Percentiles rank a stretch among this genome's conserved stretches.
These are phyloP conservation scores for Euphonia xanthogaster DNA, from an alignment of 2,797 vertebrate genomes.

Conservation along the genomic window DNA sequence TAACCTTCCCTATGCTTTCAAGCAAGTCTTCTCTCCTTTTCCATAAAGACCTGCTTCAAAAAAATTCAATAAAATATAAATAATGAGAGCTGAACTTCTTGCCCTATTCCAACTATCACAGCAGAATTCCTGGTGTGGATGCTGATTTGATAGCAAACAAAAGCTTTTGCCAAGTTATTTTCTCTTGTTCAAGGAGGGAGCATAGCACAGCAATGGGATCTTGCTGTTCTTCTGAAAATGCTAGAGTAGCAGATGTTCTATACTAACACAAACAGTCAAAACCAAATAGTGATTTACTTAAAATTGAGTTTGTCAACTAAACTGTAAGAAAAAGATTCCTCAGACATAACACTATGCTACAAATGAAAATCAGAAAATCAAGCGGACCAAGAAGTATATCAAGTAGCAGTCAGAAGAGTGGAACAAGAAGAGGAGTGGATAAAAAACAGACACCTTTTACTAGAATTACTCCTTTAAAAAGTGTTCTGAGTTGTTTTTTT, in stretches of 20 bases:
- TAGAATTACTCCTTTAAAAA: neutral
- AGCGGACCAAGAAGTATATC: neutral
- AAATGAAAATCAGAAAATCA: neutral
- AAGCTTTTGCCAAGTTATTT: neutral
- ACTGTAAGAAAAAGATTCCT: neutral
- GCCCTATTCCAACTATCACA: neutral
- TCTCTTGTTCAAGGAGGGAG: neutral
- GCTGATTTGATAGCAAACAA: neutral
- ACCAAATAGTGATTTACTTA: neutral
- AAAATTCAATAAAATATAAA: neutral
- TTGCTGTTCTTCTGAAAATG: neutral
- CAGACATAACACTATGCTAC: neutral
- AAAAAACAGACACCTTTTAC: neutral
- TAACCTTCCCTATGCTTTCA: neutral
- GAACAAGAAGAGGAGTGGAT: neutral
- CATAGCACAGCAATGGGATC: neutral
- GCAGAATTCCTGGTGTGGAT: neutral
- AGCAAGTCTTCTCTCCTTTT: neutral
- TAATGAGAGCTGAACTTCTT: neutral
- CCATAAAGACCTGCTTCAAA: neutral
- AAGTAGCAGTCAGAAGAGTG: neutral
- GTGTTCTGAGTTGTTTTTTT: neutral
- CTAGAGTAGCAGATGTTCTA: neutral
- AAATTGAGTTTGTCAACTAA: neutral
- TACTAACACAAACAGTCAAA: neutral